These are phyloP conservation scores for Drosophila meridiana DNA, from an alignment of 2,888 invertebrate species.

Conservation along the genomic window DNA sequence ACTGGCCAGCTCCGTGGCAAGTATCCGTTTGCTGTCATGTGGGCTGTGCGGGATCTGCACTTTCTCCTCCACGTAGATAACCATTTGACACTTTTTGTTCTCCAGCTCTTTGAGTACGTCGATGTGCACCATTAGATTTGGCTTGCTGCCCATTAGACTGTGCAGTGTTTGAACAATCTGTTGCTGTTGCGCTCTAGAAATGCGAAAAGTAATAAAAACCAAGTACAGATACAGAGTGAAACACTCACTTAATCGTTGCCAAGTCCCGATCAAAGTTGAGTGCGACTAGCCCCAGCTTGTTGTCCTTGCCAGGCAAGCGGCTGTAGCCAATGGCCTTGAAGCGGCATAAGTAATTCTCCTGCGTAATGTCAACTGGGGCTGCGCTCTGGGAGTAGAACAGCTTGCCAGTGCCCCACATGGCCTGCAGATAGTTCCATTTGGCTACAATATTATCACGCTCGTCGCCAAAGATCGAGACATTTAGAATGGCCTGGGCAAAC, in stretches of 20 bases:
- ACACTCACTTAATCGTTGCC: conserved; percentile 90
- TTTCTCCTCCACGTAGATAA: conserved; percentile 91
- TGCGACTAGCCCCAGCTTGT: conserved; percentile 96
- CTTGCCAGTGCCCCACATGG: conserved; percentile 87
- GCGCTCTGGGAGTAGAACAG: conserved; percentile 92
- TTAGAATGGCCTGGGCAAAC: conserved; percentile 90
- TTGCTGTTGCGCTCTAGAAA: conserved; percentile 89
- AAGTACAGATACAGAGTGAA: background rate
- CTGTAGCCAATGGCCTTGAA: conserved; percentile 98
- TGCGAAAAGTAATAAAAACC: background rate
- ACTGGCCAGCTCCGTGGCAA: conserved; percentile 89
- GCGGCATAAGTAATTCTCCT: conserved; percentile 95
- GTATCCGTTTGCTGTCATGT: conserved; percentile 89
- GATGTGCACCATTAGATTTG: conserved; percentile 91
- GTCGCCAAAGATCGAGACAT: conserved; percentile 95
- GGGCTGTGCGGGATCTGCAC: conserved; percentile 86
- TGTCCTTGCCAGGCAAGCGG: conserved; percentile 93
- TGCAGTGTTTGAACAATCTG: conserved; percentile 89
- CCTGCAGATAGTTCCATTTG: conserved; percentile 97
- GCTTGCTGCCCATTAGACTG: conserved; percentile 92
- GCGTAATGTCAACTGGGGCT: conserved; percentile 91
- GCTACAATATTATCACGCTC: conserved; percentile 97
- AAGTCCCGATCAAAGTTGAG: conserved; percentile 93
- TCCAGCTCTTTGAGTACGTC: conserved; percentile 92
- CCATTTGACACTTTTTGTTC: conserved; percentile 92